A percentile compares a stretch with the other conserved stretches of the same genome.
These are phyloP conservation scores for Sebastolobus alascanus DNA, from an alignment of 2,797 vertebrate species.

Conservation along the genomic window DNA sequence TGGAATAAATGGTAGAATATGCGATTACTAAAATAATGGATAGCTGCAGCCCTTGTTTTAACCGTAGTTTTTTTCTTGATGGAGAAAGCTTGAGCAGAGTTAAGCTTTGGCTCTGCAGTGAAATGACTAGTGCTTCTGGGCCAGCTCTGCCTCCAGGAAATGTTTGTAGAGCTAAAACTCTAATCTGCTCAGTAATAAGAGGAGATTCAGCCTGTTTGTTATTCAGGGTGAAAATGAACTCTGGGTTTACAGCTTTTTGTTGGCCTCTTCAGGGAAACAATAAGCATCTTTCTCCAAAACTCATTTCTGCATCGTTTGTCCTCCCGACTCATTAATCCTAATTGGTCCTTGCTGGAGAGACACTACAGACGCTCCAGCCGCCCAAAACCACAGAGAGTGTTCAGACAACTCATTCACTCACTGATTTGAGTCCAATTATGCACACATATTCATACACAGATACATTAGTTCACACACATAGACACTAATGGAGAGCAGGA, in stretches of 20 bases:
- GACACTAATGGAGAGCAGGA: slow-evolving; percentile 7
- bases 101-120: background rate
- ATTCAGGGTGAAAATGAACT: slow-evolving; percentile 25
- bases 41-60: background rate
- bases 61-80: background rate
- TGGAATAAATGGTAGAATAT: no score
- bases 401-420: slow-evolving; percentile 11
- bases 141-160: slow-evolving; percentile 19
- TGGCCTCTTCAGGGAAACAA: slow-evolving; percentile 32
- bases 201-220: slow-evolving; percentile 24
- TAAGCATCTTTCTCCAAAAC: slow-evolving; percentile 27
- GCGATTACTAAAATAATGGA: no score
- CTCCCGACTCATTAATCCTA: slow-evolving; percentile 51
- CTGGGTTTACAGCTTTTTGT: slow-evolving; percentile 36
- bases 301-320: slow-evolving; percentile 32
- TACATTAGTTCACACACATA: background rate
- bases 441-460: slow-evolving; percentile 11
- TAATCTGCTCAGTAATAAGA: slow-evolving; percentile 35
- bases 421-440: slow-evolving; percentile 27
- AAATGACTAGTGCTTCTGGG: background rate
- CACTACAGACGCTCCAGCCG: slow-evolving; percentile 20
- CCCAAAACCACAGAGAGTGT: slow-evolving; percentile 14
- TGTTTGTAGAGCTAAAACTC: slow-evolving; percentile 36
- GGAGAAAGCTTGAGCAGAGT: background rate
- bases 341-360: slow-evolving; percentile 41